A percentile compares a stretch with the other conserved stretches of the same genome.
Evolutionary conservation across 2,113 vertebrate species (phyloP).

Genomic region (Halcyon senegalensis): DNA sequence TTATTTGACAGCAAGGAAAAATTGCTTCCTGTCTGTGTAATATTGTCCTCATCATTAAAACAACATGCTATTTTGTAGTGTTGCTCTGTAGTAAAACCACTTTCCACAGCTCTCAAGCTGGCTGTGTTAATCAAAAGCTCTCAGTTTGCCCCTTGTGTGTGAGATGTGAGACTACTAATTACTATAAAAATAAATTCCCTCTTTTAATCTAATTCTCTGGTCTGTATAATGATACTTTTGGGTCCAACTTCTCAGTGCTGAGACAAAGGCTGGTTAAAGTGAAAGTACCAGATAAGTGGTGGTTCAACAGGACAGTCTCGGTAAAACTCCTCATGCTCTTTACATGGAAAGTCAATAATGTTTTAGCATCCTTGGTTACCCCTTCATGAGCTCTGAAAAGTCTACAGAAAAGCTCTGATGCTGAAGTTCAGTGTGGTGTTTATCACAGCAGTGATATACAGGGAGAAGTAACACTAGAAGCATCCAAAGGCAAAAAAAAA

Average conservation of each 20-base stretch:
- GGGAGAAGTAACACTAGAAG: not conserved
- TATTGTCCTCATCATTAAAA: not conserved
- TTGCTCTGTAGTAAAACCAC: not conserved
- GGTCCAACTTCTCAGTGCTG: not conserved
- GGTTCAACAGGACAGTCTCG: not conserved
- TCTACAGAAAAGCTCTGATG: not conserved
- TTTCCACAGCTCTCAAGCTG: not conserved
- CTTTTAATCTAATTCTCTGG: not conserved
- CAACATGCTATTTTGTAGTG: not conserved
- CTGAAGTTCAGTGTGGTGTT: not conserved
- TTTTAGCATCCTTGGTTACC: not conserved
- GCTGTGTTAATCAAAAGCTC: not conserved
- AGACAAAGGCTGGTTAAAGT: not conserved
- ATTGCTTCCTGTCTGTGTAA: not conserved
- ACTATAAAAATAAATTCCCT: not conserved
- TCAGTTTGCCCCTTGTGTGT: not conserved
- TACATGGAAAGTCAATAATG: not conserved
- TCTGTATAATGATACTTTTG: not conserved
- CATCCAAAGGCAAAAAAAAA: not conserved
- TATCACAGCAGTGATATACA: not conserved
- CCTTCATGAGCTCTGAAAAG: not conserved
- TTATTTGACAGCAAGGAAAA: not conserved
- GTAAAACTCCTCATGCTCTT: not conserved
- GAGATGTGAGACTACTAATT: not conserved
- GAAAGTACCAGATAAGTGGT: not conserved